These are phyloP conservation scores for Ridgeia piscesae DNA, from an alignment of 1,140 invertebrate species.

Conservation along the genomic window DNA sequence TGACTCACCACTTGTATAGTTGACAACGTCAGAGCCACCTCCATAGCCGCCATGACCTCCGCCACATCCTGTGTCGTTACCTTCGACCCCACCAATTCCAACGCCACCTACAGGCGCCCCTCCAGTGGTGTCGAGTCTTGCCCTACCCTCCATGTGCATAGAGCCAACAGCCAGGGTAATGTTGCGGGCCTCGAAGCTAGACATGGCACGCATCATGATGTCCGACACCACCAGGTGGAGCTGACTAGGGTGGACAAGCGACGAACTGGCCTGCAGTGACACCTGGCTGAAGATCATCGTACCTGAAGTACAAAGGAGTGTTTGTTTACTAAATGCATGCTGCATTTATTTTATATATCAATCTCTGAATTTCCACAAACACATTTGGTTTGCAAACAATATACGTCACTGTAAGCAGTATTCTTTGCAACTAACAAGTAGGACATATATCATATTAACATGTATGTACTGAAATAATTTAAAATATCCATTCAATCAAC, in stretches of 20 bases:
- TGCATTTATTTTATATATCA: background rate
- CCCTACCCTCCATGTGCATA: conserved; percentile 41
- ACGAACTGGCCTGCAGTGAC: conserved; percentile 37
- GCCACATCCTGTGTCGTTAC: conserved; percentile 32
- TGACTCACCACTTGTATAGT: conserved; percentile 19
- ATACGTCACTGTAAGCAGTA: background rate
- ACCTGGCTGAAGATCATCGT: conserved; percentile 36
- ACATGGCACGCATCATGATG: conserved; percentile 39
- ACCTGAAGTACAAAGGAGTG: conserved; percentile 32
- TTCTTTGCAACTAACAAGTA: background rate
- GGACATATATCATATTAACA: background rate
- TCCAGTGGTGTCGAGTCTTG: conserved; percentile 37
- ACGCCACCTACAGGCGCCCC: conserved; percentile 19
- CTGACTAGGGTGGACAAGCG: conserved; percentile 35
- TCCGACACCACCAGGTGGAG: conserved; percentile 37
- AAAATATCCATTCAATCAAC: no score
- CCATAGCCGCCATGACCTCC: conserved; percentile 45
- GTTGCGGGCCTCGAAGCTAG: conserved; percentile 34
- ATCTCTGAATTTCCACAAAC: background rate
- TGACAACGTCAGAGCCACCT: conserved; percentile 30
- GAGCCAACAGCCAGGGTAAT: conserved; percentile 30
- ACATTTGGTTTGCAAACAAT: background rate
- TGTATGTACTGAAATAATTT: background rate
- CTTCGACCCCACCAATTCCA: conserved; percentile 20
- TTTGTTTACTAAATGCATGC: background rate